Evolutionary conservation across 1,140 invertebrate genomes (phyloP).

Genomic region (Ladona fulva): DNA sequence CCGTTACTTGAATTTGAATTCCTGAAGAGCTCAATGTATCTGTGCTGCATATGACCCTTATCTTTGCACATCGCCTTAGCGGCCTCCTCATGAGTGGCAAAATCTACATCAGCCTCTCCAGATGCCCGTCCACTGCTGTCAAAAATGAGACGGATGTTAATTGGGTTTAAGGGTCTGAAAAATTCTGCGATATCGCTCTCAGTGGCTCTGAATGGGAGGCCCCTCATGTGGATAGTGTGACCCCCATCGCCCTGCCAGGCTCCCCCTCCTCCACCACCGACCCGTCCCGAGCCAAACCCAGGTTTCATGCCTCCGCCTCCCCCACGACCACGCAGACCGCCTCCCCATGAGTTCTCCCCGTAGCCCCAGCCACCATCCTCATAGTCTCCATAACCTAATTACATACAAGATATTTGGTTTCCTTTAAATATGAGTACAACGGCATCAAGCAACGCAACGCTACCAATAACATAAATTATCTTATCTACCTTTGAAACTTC

Average conservation of each 20-base stretch:
- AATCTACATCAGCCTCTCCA: slow-evolving; percentile 89
- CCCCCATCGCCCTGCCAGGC: slow-evolving; percentile 37
- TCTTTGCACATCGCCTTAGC: slow-evolving; percentile 74
- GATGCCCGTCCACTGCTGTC: slow-evolving; percentile 76
- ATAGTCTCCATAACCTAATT: slow-evolving; percentile 39
- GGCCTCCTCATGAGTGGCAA: slow-evolving; percentile 79
- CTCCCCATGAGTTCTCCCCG: slow-evolving; percentile 25
- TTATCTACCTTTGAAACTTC: slow-evolving; percentile 49
- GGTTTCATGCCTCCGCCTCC: slow-evolving; percentile 25
- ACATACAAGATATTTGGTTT: not conserved
- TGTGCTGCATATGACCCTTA: slow-evolving; percentile 77
- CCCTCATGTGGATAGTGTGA: slow-evolving; percentile 83
- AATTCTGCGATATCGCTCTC: slow-evolving; percentile 82
- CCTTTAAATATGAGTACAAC: not conserved
- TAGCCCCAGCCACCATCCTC: slow-evolving; percentile 31
- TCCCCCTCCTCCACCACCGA: slow-evolving; percentile 35
- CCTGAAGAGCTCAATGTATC: slow-evolving; percentile 83
- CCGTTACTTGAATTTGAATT: slow-evolving; percentile 52
- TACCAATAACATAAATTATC: not conserved
- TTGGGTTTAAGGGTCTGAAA: slow-evolving; percentile 74
- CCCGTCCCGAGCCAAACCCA: slow-evolving; percentile 20
- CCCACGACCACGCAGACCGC: slow-evolving; percentile 22
- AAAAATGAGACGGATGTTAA: slow-evolving; percentile 71
- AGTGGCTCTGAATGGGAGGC: slow-evolving; percentile 75
- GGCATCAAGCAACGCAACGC: not conserved